These are phyloP conservation scores for Indicator maculatus DNA, from an alignment of 2,113 vertebrate species.

Conservation along the genomic window DNA sequence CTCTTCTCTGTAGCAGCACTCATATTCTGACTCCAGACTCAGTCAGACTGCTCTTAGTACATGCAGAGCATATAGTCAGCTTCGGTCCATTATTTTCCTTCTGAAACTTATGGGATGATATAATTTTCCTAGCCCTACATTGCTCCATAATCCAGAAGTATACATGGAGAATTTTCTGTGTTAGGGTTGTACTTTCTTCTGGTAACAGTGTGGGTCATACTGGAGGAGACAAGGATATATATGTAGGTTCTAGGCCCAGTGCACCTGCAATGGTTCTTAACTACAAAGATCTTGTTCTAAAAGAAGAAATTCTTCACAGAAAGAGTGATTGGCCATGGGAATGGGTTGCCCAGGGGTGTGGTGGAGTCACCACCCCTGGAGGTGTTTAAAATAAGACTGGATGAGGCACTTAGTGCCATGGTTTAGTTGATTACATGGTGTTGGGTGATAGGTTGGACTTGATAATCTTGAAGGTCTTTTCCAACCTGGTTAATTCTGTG, in stretches of 20 bases:
- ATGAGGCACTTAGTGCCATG: too few species aligned
- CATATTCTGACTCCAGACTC: not conserved
- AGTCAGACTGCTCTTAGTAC: not conserved
- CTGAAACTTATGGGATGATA: not conserved
- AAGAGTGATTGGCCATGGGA: too few species aligned
- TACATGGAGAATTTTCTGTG: not conserved
- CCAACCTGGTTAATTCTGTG: too few species aligned
- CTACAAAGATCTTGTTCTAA: not conserved
- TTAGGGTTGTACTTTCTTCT: not conserved
- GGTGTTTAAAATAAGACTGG: too few species aligned
- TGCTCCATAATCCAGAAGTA: not conserved
- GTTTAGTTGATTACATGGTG: too few species aligned
- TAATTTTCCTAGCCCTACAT: not conserved
- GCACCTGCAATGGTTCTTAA: not conserved
- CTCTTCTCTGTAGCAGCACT: not conserved
- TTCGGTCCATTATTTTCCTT: not conserved
- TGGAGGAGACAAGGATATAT: not conserved
- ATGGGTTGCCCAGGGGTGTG: too few species aligned
- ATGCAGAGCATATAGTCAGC: not conserved
- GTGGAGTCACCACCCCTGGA: too few species aligned
- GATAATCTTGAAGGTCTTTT: too few species aligned
- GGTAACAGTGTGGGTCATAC: not conserved
- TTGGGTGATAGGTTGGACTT: too few species aligned
- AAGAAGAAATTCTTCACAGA: too few species aligned
- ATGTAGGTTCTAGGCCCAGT: not conserved